A percentile compares a stretch with the other conserved stretches of the same genome.
phyloP scores from a whole-genome alignment of 1,140 invertebrate genomes.

The Drosophila orosa region DNA sequence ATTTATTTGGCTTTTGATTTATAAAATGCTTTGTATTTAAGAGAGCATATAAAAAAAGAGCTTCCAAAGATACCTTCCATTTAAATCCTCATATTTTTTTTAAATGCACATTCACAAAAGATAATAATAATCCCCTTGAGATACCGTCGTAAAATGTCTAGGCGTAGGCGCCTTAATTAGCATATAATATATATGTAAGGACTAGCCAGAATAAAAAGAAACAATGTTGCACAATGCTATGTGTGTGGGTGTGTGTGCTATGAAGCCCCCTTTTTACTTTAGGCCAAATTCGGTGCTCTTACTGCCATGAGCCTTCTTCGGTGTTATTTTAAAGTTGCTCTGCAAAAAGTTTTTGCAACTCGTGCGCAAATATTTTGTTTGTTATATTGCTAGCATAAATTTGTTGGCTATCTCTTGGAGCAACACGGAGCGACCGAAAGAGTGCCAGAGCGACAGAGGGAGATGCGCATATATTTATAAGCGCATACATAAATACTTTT shows the following conservation, averaged over 20 bases:
- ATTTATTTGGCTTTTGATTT: slow-evolving; percentile 9
- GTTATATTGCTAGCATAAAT: slow-evolving; percentile 81
- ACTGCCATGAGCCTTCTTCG: slow-evolving; percentile 45
- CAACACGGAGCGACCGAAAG: slow-evolving; percentile 16
- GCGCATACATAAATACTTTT: slow-evolving; percentile 81
- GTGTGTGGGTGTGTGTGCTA: not conserved
- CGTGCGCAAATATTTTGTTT: slow-evolving; percentile 80
- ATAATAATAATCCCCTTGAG: slow-evolving; percentile 17
- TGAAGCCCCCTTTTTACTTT: slow-evolving; percentile 31
- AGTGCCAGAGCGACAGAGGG: slow-evolving; percentile 24
- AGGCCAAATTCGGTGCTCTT: slow-evolving; percentile 9
- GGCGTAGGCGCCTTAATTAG: slow-evolving; percentile 64
- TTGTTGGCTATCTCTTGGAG: slow-evolving; percentile 71
- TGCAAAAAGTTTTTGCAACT: slow-evolving; percentile 71
- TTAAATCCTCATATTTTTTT: slow-evolving; percentile 1
- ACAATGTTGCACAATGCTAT: slow-evolving; percentile 31
- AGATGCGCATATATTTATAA: slow-evolving; percentile 79
- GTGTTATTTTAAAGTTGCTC: slow-evolving; percentile 76
- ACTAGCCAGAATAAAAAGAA: slow-evolving; percentile 4
- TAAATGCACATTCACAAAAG: not conserved
- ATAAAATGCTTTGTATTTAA: not conserved
- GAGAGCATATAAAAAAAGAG: not conserved
- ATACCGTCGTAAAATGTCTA: slow-evolving; percentile 17
- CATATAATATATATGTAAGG: slow-evolving; percentile 23
- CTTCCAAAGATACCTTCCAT: not conserved